Evolutionary conservation across 2,888 invertebrate genomes (phyloP), one percentile per base, ranked within the genome.

Genomic region (Calephelis perditalis): DNA sequence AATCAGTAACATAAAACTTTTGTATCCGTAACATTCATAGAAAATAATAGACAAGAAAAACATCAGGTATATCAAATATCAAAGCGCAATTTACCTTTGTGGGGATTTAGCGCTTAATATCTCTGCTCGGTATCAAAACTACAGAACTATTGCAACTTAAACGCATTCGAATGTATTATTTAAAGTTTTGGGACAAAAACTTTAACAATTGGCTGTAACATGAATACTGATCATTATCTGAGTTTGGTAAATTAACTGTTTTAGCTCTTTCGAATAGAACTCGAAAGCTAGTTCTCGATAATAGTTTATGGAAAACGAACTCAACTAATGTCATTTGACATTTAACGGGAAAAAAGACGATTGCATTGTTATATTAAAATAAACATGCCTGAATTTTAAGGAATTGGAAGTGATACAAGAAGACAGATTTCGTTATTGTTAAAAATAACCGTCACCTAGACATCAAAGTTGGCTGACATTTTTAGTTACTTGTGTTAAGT

Each of bases 151-250:
- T 82, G 83, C 79, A 77, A 69, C 74, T 79, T 80, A 84, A 88
- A 85, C 78, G 86, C 84, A 87, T 86, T 86, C 79, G 86, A 79
- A 90, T 86, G 77, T 82, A 81, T 81, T 70, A 66, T 73, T 70
- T 36, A 35, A 54, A 54, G 52, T 71, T 71, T 71, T 67, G 26
- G 65, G 68, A 78, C 73, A 82, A 86, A 83, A 79, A 80, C 72
- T 65, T 73, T 70, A 76, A 88, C 87, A 85, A 89, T 89, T 84
- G 73, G 73, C 76, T 78, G 88, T 79, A 84, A 84, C 82, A 73
- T 80, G 85, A 88, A 87, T 85, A 83, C 83, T 71, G 90, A 90
- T 90, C 79, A 83, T 87, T 89, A 89, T 90, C 89, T 68, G 73
- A 76, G 73, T 75, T 81, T 78, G 76, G 75, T 74, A 69, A 83